Conservation (phyloP, 2,113 vertebrate genomes). For the Pao palembangensis region DNA sequence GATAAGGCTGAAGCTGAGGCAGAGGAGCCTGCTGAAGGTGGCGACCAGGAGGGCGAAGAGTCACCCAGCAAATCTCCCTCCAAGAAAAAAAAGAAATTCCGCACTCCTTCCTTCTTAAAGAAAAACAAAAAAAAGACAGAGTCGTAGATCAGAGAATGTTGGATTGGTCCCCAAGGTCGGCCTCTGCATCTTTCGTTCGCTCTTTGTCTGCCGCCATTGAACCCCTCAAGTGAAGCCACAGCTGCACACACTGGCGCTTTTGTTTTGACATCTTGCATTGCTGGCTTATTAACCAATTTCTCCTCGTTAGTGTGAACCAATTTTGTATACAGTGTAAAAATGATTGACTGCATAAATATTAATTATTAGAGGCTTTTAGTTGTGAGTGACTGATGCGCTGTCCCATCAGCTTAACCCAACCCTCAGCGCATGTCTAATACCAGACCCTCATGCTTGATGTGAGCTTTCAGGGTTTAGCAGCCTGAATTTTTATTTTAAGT, state of each 20-base stretch:
- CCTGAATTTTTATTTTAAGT: slow-evolving; percentile 57
- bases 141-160: slow-evolving; percentile 71
- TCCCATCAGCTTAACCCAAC: slow-evolving; percentile 52
- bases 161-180: slow-evolving; percentile 42
- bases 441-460: slow-evolving; percentile 35
- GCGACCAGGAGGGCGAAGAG: slow-evolving; percentile 87
- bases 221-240: slow-evolving; percentile 39
- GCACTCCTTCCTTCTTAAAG: slow-evolving; percentile 97
- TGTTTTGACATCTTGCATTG: slow-evolving; percentile 37
- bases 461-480: slow-evolving; percentile 50
- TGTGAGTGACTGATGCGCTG: slow-evolving; percentile 50
- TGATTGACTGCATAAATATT: slow-evolving; percentile 49
- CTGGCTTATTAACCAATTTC: slow-evolving; percentile 64
- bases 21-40: slow-evolving; percentile 75
- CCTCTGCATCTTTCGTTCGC: slow-evolving; percentile 14
- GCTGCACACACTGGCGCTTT: slow-evolving; percentile 38
- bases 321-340: slow-evolving; percentile 67
- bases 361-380: slow-evolving; percentile 59
- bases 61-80: slow-evolving; percentile 98
- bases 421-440: slow-evolving; percentile 62
- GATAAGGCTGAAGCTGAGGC: slow-evolving; percentile 11
- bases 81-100: slow-evolving; percentile 99
- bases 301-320: slow-evolving; percentile 66
- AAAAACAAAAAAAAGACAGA: slow-evolving; percentile 98
- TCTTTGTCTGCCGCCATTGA: slow-evolving; percentile 24